Evolutionary conservation across 2,888 invertebrate species (phyloP).

Genomic region (Antitype chi): DNA sequence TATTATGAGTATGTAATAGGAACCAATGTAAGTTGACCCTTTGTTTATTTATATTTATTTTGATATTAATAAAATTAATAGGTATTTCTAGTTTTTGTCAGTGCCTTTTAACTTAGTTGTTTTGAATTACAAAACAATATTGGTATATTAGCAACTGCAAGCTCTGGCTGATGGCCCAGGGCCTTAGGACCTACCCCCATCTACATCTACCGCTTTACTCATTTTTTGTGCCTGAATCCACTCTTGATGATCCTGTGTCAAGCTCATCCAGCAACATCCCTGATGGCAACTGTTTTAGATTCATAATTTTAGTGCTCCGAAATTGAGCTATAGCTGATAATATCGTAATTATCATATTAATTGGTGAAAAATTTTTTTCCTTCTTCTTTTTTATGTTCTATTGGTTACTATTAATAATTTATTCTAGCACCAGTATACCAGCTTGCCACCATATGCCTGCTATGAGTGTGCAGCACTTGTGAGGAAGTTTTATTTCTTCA

Average conservation of each 20-base stretch:
- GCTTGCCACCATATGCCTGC: conserved; percentile 79
- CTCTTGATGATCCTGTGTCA: neutral
- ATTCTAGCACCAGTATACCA: conserved; percentile 73
- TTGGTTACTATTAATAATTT: neutral
- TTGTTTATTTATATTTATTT: conserved; percentile 33
- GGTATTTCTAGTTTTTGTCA: neutral
- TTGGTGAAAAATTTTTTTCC: neutral
- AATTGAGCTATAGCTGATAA: neutral
- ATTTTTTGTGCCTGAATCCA: neutral
- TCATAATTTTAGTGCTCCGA: neutral
- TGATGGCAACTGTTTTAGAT: neutral
- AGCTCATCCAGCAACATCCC: neutral
- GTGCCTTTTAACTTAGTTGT: neutral
- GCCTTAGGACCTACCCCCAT: neutral
- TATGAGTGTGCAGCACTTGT: conserved; percentile 80
- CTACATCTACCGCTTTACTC: neutral
- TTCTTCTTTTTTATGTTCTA: neutral
- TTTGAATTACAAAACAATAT: neutral
- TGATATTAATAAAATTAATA: neutral
- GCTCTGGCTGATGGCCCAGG: neutral
- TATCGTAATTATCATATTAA: neutral
- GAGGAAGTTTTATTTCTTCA: conserved; percentile 79
- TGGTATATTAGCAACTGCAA: neutral
- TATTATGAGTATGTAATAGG: conserved; percentile 79
- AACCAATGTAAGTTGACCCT: conserved; percentile 76